These are phyloP conservation scores for Drosophila kurseongensis DNA, from an alignment of 1,140 invertebrate species.

Conservation along the genomic window DNA sequence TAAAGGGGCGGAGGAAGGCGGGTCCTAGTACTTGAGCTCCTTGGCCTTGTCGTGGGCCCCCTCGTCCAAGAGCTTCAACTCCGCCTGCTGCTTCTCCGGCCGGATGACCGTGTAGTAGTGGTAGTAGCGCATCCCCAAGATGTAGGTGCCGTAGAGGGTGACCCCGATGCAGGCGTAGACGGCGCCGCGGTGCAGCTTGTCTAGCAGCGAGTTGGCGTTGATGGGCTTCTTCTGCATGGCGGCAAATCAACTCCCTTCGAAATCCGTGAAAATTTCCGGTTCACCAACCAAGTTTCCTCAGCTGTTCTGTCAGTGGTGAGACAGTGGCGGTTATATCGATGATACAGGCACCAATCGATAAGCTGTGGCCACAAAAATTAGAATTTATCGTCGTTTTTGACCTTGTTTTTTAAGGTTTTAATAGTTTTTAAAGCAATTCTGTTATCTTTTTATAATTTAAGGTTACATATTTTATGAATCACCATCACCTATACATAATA, in stretches of 20 bases:
- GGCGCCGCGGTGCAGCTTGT: constrained; percentile 85
- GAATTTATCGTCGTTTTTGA: no score
- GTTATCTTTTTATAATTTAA: no score
- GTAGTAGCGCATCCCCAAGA: constrained; percentile 83
- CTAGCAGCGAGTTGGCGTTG: constrained; percentile 74
- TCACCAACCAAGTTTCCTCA: background rate
- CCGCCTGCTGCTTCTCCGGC: constrained; percentile 80
- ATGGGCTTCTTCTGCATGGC: constrained; percentile 79
- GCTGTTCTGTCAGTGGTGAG: constrained; percentile 4
- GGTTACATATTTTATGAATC: no score
- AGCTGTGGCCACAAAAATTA: background rate
- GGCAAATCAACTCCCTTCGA: constrained; percentile 7
- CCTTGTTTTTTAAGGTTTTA: no score
- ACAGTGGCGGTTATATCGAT: background rate
- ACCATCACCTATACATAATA: no score
- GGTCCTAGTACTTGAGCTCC: constrained; percentile 71
- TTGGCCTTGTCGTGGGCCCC: constrained; percentile 76
- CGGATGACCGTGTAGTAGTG: constrained; percentile 84
- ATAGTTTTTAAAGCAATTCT: no score
- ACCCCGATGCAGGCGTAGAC: constrained; percentile 85
- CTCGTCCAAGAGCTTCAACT: constrained; percentile 77
- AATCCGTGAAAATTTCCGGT: constrained; percentile 6
- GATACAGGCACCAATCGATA: no score
- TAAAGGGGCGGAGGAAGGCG: constrained; percentile 2
- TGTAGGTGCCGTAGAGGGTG: constrained; percentile 83